Conservation (phyloP, 2,113 vertebrate species). For the Tamias sibiricus region DNA sequence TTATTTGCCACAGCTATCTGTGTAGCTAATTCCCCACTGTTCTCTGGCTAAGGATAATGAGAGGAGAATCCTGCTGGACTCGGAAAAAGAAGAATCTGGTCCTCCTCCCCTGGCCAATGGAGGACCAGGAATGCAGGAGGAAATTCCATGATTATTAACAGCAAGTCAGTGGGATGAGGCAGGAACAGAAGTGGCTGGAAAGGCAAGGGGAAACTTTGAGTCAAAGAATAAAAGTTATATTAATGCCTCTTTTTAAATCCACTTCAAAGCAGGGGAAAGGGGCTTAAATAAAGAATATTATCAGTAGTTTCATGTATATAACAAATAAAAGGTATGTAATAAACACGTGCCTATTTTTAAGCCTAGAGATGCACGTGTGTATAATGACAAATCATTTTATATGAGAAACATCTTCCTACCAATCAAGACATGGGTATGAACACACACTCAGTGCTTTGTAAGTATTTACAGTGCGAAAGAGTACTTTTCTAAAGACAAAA, state of each 20-base stretch:
- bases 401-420: background rate
- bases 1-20: background rate
- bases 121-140: background rate
- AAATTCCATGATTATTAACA: background rate
- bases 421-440: background rate
- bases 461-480: background rate
- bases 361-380: rapidly evolving
- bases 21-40: background rate
- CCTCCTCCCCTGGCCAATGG: background rate
- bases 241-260: background rate
- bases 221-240: background rate
- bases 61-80: background rate
- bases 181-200: background rate
- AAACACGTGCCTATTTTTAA: slow-evolving; percentile 7
- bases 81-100: background rate
- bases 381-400: slow-evolving; percentile 12
- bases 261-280: background rate
- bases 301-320: background rate
- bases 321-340: slow-evolving; percentile 17
- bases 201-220: background rate
- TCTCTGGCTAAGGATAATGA: background rate
- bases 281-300: background rate
- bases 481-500: background rate
- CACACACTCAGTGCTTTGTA: background rate
- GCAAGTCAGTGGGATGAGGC: background rate